Base-by-base conservation (phyloP, 2,113 vertebrate genomes). In the Scartelaos histophorus region DNA sequence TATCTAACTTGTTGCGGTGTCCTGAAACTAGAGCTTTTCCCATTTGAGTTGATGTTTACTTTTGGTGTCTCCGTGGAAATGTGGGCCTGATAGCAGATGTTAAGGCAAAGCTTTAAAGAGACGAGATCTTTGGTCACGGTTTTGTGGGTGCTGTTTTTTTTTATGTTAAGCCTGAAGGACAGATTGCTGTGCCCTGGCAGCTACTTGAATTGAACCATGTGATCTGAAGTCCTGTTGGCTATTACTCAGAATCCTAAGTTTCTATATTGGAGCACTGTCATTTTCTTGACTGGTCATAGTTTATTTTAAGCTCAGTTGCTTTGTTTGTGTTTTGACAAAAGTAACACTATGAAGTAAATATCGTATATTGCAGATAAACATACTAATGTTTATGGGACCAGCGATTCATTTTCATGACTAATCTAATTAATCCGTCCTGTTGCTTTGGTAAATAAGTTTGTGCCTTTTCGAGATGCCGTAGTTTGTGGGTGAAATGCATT, bases 141-240 rank as follows among this genome's bases (percentile, higher is more conserved):
- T 65, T 45, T 69, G 67, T 51, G 19, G 10, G 62, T 73, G 25
- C 45, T 22, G 56, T n/a, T 74, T 34, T 54, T n/a, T 11, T 21
- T 69, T 56, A 34, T 58, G 49, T 24, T 34, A 2, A 15, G 53
- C 75, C 62, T 64, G 49, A 79, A 62, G n/a, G 69, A 24, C 24
- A 71, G 47, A 49, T 35, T 51, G 73, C 43, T 51, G 64, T 56
- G 66, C 62, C 51, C 17, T 38, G 77, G 71, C 79, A 83, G 66
- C 71, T 84, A 81, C 64, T 71, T 77, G 60, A 76, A 70, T 78
- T 58, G 70, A 51, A 34, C 29, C 56, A 62, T 34, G 58, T 61
- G 58, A 61, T 34, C 58, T 61, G 25, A 29, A 61, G 58, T 17
- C 25, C 21, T 58, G 56, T 58, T 15, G 56, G 22, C 16, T 9